Base-by-base conservation (phyloP, 2,888 invertebrate species). In the Chaetogeoica ovagalla region DNA sequence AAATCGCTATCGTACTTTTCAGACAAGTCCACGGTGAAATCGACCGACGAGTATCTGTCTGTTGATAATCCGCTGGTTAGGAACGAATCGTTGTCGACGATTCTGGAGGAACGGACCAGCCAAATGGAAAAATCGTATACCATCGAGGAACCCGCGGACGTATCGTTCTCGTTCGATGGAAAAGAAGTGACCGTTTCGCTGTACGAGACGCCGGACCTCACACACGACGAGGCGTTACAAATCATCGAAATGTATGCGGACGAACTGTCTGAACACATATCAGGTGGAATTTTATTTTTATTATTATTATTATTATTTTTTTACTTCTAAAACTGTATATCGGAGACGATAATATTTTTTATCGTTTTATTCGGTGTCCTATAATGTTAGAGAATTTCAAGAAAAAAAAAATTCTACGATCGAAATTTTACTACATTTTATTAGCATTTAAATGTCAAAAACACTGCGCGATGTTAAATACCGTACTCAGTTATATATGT, bases 181-280 rank as follows among this genome's bases (percentile, higher is more conserved):
- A 94, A 94, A 87, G 95, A 96, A 87, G 94, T 95, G 0, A 95
- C 95, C 0, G 94, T 95, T 0, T 95, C 95, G 6, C 87, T 96
- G 4, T 96, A 95, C 85, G 96, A 96, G 88, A 96, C 96, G 0
- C 96, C 96, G 0, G 96, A 96, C 87, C 88, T 96, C 72, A 96
- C 95, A 0, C 95, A 96, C 86, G 94, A 95, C 86, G 95, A 96
- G 87, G 96, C 95, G 0, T 88, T 95, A 55, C 93, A 95, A 87
- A 94, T 96, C 84, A 93, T 95, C 0, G 95, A 96, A 89, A 95
- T 96, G 94, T 96, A 95, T 85, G 96, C 96, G 0, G 95, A 96
- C 85, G 95, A 96, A 86, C 88, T 95, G 81, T 95, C 95, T 0
- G 95, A 96, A 87, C 93, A 95, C 85, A 92, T 95, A 17, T 89